phyloP scores from a whole-genome alignment of 2,797 vertebrate genomes.

The Arrhamphus sclerolepis region DNA sequence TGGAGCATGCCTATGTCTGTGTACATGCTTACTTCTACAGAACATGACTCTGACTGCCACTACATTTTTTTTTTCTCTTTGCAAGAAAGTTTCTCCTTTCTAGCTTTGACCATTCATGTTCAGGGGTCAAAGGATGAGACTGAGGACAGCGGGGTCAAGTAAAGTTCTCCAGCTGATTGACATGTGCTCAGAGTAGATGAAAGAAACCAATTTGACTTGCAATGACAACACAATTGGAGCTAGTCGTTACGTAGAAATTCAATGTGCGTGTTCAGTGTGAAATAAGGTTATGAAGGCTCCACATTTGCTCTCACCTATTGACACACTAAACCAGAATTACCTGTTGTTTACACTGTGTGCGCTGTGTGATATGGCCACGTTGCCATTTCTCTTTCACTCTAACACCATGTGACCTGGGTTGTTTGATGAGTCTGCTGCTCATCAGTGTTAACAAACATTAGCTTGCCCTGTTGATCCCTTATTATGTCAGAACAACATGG shows the following conservation, averaged over 20 bases:
- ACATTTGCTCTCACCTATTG: constrained; percentile 45
- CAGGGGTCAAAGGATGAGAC: constrained; percentile 34
- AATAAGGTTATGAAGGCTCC: constrained; percentile 19
- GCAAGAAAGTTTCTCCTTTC: constrained; percentile 5
- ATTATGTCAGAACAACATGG: constrained; percentile 65
- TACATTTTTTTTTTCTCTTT: constrained; percentile 8
- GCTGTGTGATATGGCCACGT: background rate
- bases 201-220: constrained; percentile 6
- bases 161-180: constrained; percentile 27
- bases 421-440: constrained; percentile 24
- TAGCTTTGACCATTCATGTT: constrained; percentile 23
- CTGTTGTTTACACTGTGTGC: constrained; percentile 22
- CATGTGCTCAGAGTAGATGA: constrained; percentile 21
- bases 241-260: background rate
- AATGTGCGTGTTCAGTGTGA: background rate
- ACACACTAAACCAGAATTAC: constrained; percentile 63
- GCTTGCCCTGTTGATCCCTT: constrained; percentile 31
- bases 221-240: background rate
- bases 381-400: background rate
- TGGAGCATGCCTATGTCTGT: background rate
- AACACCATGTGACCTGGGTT: constrained; percentile 32
- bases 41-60: constrained; percentile 39
- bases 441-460: constrained; percentile 62
- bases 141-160: constrained; percentile 9
- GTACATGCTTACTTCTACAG: constrained; percentile 9